Evolutionary conservation across 1,140 invertebrate genomes (phyloP), one percentile per base, ranked within the genome.

Genomic region (Caenorhabditis brenneri): DNA sequence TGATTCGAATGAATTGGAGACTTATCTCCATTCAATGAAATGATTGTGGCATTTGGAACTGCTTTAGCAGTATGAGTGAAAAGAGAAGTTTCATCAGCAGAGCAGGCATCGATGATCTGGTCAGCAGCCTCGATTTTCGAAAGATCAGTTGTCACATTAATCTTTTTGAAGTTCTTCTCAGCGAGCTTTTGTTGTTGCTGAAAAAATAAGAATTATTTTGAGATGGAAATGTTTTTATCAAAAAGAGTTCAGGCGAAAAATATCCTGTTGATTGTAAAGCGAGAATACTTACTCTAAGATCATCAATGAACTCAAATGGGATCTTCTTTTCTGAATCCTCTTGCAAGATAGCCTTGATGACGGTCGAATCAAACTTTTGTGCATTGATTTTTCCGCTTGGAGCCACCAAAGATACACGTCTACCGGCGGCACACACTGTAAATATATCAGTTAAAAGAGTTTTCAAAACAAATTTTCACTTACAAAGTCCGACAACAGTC

Each of bases 271-370:
- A n/a, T n/a, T n/a, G n/a, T n/a, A n/a, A n/a, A n/a, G n/a, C n/a
- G n/a, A n/a, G n/a, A n/a, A n/a, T n/a, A 82, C 81, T 33, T 22
- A 82, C 81, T 48, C 60, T 65, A 3, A 82, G 39, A 51, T 82
- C 81, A 51, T 82, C 81, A 19, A 82, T 46, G 42, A 82, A 82
- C 42, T 82, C 55, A 29, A 82, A 82, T 31, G 81, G 81, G 19
- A 82, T 82, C 6, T 82, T 60, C 42, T 82, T 82, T 42, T 82
- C 81, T 10, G 60, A 58, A 22, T 65, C 81, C 60, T 82, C 81
- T n/a, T 69, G 81, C 7, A 82, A 42, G 22, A 82, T 82, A 16
- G 36, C 39, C 42, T 82, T 74, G 33, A 74, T 74, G 36, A 74
- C 65, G 12, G 7, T 46, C 0, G 65, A 74, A 27, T 74, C 65